Conservation (phyloP, 2,888 invertebrate species). For the Trissonchulus latispiculum region DNA sequence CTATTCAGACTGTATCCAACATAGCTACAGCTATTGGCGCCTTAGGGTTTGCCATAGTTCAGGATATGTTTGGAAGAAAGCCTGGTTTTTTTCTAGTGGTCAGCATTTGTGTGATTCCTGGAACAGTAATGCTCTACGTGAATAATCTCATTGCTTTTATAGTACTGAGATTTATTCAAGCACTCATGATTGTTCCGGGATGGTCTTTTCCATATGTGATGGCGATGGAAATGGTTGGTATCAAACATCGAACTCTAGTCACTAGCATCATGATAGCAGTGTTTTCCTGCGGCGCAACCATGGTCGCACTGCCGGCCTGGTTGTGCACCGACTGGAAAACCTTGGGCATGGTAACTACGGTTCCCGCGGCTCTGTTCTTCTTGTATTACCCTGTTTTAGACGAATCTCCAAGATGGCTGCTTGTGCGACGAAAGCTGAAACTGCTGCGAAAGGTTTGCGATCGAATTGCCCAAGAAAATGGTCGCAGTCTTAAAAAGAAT, state of each 20-base stretch:
- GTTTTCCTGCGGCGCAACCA: conserved; percentile 7
- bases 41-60: conserved; percentile 10
- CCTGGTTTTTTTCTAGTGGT: conserved; percentile 10
- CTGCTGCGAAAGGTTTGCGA: background rate
- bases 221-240: conserved; percentile 20
- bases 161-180: conserved; percentile 7
- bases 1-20: conserved; percentile 11
- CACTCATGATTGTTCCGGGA: conserved; percentile 4
- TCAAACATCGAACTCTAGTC: conserved; percentile 13
- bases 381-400: background rate
- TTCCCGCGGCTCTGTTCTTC: conserved; percentile 12
- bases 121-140: background rate
- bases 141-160: background rate
- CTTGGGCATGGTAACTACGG: background rate
- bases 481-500: background rate
- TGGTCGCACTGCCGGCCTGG: conserved; percentile 15
- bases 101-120: conserved; percentile 2
- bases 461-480: conserved; percentile 11
- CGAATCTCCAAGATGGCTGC: conserved; percentile 22
- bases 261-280: conserved; percentile 9
- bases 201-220: conserved; percentile 14
- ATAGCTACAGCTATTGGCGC: conserved; percentile 15
- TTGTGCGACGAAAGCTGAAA: background rate
- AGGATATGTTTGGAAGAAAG: conserved; percentile 13
- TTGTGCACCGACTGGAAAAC: conserved; percentile 1